Conservation (phyloP, 2,797 vertebrate genomes). For the Rhinella marina region DNA sequence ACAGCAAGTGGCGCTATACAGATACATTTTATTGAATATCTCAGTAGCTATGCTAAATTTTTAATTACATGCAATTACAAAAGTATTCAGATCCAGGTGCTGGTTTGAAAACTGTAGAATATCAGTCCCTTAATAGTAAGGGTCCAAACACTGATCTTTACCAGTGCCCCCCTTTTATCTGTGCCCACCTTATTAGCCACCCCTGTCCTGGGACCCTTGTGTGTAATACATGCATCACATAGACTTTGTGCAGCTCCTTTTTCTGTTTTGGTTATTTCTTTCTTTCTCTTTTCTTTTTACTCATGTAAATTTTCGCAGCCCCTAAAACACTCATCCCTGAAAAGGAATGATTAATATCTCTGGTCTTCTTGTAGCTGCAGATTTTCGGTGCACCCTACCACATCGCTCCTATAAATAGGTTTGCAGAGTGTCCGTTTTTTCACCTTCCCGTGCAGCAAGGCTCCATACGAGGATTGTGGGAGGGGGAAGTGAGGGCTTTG, state of each 20-base stretch:
- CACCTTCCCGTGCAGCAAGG: slow-evolving; percentile 21
- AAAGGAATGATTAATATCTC: slow-evolving; percentile 50
- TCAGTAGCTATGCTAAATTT: too few relatives aligned
- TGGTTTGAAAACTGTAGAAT: too few relatives aligned
- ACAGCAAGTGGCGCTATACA: too few relatives aligned
- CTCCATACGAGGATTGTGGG: slow-evolving; percentile 45
- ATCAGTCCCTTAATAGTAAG: too few relatives aligned
- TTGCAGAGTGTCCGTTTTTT: slow-evolving; percentile 36
- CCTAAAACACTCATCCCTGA: slow-evolving; percentile 24
- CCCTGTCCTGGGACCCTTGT: neutral
- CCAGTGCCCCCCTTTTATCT: too few relatives aligned
- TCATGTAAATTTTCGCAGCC: slow-evolving; percentile 7
- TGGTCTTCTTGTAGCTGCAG: slow-evolving; percentile 35
- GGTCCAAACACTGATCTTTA: neutral
- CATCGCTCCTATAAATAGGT: slow-evolving; percentile 58
- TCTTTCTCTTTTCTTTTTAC: neutral
- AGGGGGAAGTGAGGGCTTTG: neutral
- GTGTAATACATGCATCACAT: neutral
- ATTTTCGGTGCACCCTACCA: slow-evolving; percentile 44
- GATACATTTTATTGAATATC: too few relatives aligned
- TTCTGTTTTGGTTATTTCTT: neutral
- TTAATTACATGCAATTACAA: too few relatives aligned
- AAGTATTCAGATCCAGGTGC: too few relatives aligned
- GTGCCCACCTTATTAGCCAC: neutral
- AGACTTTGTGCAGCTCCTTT: neutral